A percentile compares a stretch with the other conserved stretches of the same genome.
These are phyloP conservation scores for Erythrocercus mccallii DNA, from an alignment of 2,113 vertebrate genomes.

Conservation along the genomic window DNA sequence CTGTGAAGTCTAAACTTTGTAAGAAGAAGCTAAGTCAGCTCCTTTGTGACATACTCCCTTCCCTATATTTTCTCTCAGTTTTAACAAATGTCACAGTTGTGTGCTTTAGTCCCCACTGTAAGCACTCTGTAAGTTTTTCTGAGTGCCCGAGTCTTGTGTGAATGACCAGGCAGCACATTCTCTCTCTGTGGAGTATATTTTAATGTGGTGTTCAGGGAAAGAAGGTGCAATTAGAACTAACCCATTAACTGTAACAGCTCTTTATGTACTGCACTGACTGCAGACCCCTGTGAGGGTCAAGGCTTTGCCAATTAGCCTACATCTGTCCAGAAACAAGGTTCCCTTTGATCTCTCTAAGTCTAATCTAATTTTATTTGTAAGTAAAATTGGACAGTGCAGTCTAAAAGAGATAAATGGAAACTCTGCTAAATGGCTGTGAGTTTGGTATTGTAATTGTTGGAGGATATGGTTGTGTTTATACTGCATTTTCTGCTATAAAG, in stretches of 20 bases:
- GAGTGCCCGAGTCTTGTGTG: neutral
- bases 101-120: neutral
- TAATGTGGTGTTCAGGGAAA: constrained; percentile 18
- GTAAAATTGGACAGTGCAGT: neutral
- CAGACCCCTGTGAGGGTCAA: neutral
- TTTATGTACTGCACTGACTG: neutral
- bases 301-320: constrained; percentile 8
- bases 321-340: constrained; percentile 24
- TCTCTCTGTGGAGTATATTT: constrained; percentile 24
- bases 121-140: neutral
- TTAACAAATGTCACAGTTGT: neutral
- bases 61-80: neutral
- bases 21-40: neutral
- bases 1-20: neutral
- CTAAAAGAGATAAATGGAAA: constrained; percentile 12
- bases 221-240: constrained; percentile 59
- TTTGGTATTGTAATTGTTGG: neutral
- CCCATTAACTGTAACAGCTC: constrained; percentile 59
- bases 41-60: neutral
- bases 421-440: neutral
- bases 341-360: constrained; percentile 15
- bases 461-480: neutral
- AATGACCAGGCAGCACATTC: constrained; percentile 42
- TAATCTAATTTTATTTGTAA: constrained; percentile 20
- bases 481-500: neutral